Percentiles rank a stretch among this genome's conserved stretches.
Conservation (phyloP, 2,888 invertebrate genomes). For the Xylophagus ater region DNA sequence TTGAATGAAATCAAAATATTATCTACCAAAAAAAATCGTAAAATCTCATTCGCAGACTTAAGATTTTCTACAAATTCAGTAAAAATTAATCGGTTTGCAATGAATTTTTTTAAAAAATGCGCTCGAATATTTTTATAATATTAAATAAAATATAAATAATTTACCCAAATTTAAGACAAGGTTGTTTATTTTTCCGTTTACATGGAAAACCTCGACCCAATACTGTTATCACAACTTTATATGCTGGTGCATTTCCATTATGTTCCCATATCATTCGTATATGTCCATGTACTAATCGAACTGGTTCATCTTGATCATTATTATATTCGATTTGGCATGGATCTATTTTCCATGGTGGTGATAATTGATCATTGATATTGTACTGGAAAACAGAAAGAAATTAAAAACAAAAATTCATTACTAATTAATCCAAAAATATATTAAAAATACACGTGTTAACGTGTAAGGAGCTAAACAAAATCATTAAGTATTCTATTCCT, state of each 20-base stretch:
- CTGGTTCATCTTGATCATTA: conserved; percentile 44
- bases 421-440: neutral
- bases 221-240: conserved; percentile 35
- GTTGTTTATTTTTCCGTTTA: conserved; percentile 29
- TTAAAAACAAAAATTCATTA: no score
- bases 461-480: no score
- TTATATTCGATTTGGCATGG: conserved; percentile 40
- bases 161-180: conserved; percentile 36
- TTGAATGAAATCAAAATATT: no score
- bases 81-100: no score
- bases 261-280: conserved; percentile 46
- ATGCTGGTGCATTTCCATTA: conserved; percentile 27
- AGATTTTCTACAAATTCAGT: no score
- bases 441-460: neutral
- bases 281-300: conserved; percentile 45
- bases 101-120: no score
- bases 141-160: conserved; percentile 8
- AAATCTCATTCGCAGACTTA: no score
- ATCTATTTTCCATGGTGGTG: conserved; percentile 47
- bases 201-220: conserved; percentile 36
- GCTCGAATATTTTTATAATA: no score
- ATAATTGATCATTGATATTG: no score
- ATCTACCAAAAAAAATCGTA: no score
- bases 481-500: no score
- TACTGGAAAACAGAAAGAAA: no score